Base-by-base conservation (phyloP, 2,113 vertebrate genomes). In the Spizaetus ornatus region DNA sequence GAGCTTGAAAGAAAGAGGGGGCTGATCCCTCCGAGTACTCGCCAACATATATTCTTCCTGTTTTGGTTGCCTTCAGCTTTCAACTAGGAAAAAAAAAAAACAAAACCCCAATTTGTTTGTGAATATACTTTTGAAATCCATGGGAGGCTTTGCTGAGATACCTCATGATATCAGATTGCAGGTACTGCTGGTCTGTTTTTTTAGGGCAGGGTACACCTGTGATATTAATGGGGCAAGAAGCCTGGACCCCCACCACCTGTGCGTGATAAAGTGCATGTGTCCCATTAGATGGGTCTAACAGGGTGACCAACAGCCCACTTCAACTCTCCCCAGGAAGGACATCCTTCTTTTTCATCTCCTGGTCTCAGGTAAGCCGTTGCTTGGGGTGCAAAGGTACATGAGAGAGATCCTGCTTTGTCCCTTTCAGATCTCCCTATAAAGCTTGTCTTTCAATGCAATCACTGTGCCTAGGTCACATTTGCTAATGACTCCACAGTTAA, bases 201-300 rank as follows among this genome's bases (percentile, higher is more conserved):
- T 43, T 26, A 52, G 42, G 8, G 8, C 42, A 56, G 21, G 16
- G 11, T 6, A 61, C 23, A 61, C 6, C 25, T 63, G 22, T 40
- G 19, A 59, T 20, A 20, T 16, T 26, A 53, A 43, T 3, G 4
- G 53, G 23, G 9, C 16, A 25, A 52, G 50, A 21, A 58, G 11
- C 43, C 29, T 47, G 16, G 67, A 58, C 15, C 12, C 34, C 13
- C 12, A 78, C 10, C 10, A 36, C 19, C 8, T 61, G 23, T 14
- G 36, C 7, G 2, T 6, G 10, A 56, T 11, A 25, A 59, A 65
- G 16, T 43, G 2, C 18, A 20, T 0, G 3, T 48, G 40, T 53
- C 18, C 18, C 45, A 58, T 21, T 17, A 43, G 19, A 53, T 27
- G 48, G 6, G 7, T 52, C 71, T 29, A n/a, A 77, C 8, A 65